Percentiles rank a stretch among this genome's conserved stretches.
Evolutionary conservation across 2,113 vertebrate genomes (phyloP).

Genomic region (Xenopus borealis): DNA sequence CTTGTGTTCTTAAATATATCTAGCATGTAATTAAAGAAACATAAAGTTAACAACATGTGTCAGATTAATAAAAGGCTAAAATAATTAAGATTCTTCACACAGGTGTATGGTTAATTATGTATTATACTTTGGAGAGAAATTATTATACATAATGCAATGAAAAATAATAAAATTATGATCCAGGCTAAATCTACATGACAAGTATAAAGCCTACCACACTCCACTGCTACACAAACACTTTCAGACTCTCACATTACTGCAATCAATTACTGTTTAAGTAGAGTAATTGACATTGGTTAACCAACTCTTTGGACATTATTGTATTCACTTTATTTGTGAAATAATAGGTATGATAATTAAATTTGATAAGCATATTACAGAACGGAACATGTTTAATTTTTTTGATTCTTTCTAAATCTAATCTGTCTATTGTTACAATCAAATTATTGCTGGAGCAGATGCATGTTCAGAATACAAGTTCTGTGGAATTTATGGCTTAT

Average conservation of each 20-base stretch:
- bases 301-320: conserved; percentile 48
- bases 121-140: conserved; percentile 36
- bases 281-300: conserved; percentile 45
- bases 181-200: conserved; percentile 37
- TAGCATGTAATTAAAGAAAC: conserved; percentile 19
- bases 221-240: conserved; percentile 32
- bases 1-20: too few relatives aligned
- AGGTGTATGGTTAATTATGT: conserved; percentile 36
- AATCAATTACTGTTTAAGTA: conserved; percentile 47
- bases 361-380: conserved; percentile 36
- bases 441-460: conserved; percentile 41
- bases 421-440: conserved; percentile 45
- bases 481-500: conserved; percentile 1
- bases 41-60: conserved; percentile 18
- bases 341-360: conserved; percentile 50
- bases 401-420: conserved; percentile 51
- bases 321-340: conserved; percentile 51
- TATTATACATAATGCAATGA: conserved; percentile 45
- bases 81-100: conserved; percentile 15
- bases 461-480: conserved; percentile 46
- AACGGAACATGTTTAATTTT: conserved; percentile 20
- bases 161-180: conserved; percentile 45
- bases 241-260: conserved; percentile 37
- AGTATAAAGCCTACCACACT: conserved; percentile 47
- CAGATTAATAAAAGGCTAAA: conserved; percentile 27